Evolutionary conservation across 2,797 vertebrate species (phyloP).

Genomic region (Anniella stebbinsi): DNA sequence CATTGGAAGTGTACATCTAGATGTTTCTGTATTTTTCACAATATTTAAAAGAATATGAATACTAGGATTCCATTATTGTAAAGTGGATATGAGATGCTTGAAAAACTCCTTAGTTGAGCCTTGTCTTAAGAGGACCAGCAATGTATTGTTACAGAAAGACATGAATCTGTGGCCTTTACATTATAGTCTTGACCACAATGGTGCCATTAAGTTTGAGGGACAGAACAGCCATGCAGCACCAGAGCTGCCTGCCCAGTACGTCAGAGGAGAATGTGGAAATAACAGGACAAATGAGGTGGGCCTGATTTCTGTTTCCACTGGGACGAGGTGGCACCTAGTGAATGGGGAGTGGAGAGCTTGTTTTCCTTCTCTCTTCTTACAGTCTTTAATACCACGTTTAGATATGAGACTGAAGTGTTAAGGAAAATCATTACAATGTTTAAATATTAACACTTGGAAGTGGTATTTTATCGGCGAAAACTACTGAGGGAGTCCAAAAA

Average conservation of each 20-base stretch:
- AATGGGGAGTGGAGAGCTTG: not conserved
- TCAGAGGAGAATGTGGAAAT: not conserved
- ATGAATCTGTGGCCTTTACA: conserved; percentile 38
- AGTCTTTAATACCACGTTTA: not conserved
- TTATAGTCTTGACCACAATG: conserved; percentile 30
- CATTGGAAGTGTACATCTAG: conserved; percentile 36
- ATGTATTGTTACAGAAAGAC: conserved; percentile 37
- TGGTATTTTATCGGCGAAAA: not conserved
- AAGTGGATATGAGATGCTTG: conserved; percentile 45
- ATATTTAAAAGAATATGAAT: conserved; percentile 70
- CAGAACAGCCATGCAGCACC: not conserved
- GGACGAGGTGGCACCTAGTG: no score
- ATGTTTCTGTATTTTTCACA: conserved; percentile 41
- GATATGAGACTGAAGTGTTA: not conserved
- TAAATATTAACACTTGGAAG: not conserved
- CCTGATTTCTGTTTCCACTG: not conserved
- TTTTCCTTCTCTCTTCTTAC: not conserved
- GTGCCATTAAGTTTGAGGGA: conserved; percentile 9
- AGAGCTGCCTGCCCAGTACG: not conserved
- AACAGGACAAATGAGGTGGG: not conserved
- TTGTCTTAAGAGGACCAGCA: conserved; percentile 58
- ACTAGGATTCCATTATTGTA: conserved; percentile 62
- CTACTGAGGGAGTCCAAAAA: not conserved
- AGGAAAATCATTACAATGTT: not conserved
- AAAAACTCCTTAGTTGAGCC: conserved; percentile 48